Evolutionary conservation across 1,140 invertebrate genomes (phyloP).

Genomic region (Drosophila orena): DNA sequence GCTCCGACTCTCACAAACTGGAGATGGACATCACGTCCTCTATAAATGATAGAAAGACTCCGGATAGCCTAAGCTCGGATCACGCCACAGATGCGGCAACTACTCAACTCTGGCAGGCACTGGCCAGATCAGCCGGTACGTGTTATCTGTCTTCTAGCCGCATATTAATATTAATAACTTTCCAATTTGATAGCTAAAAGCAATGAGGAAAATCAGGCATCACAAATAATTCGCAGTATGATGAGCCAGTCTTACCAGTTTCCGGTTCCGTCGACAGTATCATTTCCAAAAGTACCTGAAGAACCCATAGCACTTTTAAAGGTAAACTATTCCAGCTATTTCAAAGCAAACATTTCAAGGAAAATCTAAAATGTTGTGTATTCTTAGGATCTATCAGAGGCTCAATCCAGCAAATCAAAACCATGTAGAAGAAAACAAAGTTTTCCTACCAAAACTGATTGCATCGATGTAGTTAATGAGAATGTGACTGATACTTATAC

Average conservation of each 20-base stretch:
- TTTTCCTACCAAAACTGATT: conserved; percentile 80
- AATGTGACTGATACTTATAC: conserved; percentile 53
- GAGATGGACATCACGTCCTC: conserved; percentile 71
- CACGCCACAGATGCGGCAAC: conserved; percentile 86
- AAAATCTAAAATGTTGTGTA: not conserved
- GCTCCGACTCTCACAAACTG: conserved; percentile 83
- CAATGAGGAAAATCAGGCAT: conserved; percentile 87
- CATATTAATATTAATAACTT: not conserved
- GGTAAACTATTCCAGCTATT: conserved; percentile 36
- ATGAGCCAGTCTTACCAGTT: conserved; percentile 91
- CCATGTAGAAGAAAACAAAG: conserved; percentile 82
- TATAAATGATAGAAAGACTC: conserved; percentile 80
- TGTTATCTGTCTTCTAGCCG: no score
- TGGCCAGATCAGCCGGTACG: conserved; percentile 85
- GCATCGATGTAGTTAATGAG: conserved; percentile 48
- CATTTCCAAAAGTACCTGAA: conserved; percentile 74
- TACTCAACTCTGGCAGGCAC: conserved; percentile 87
- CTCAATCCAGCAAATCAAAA: conserved; percentile 68
- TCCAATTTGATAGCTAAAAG: conserved; percentile 49
- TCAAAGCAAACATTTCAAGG: not conserved
- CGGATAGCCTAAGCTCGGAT: conserved; percentile 86
- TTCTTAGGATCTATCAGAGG: conserved; percentile 64
- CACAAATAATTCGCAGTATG: conserved; percentile 89
- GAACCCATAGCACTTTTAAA: conserved; percentile 81
- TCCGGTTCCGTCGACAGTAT: conserved; percentile 85